These are phyloP conservation scores for Benitochromis conjunctus DNA, from an alignment of 2,113 vertebrate genomes.

Conservation along the genomic window DNA sequence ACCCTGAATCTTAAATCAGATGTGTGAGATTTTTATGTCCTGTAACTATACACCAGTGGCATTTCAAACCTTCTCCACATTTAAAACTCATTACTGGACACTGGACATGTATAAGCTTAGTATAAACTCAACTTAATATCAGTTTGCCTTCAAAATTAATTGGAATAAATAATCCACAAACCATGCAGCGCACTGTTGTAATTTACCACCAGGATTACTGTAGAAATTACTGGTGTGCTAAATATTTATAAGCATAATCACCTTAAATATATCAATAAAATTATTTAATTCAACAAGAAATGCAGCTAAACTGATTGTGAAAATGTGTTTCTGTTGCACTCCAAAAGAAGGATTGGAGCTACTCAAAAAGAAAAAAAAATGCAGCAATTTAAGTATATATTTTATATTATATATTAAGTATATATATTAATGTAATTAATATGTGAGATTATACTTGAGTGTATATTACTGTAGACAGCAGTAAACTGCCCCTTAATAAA, in stretches of 20 bases:
- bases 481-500: not conserved
- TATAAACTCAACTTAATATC: not conserved
- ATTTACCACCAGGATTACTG: not conserved
- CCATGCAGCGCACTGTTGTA: not conserved
- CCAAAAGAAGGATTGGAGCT: not conserved
- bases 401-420: too few species aligned
- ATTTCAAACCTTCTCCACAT: constrained; percentile 21
- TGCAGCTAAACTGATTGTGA: not conserved
- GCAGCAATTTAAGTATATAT: not conserved
- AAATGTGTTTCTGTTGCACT: not conserved
- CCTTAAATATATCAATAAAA: not conserved
- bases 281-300: not conserved
- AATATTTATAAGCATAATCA: not conserved
- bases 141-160: not conserved
- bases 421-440: not conserved
- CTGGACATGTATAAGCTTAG: not conserved
- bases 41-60: constrained; percentile 31
- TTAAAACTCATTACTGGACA: constrained; percentile 6
- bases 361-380: not conserved
- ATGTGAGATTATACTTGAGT: not conserved
- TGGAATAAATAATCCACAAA: not conserved
- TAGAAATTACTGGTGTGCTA: not conserved
- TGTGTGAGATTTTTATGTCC: constrained; percentile 1
- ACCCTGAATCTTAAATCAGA: constrained; percentile 14
- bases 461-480: not conserved